Percentiles rank a stretch among this genome's conserved stretches.
phyloP scores from a whole-genome alignment of 1,140 invertebrate species.

The Dreissena polymorpha region DNA sequence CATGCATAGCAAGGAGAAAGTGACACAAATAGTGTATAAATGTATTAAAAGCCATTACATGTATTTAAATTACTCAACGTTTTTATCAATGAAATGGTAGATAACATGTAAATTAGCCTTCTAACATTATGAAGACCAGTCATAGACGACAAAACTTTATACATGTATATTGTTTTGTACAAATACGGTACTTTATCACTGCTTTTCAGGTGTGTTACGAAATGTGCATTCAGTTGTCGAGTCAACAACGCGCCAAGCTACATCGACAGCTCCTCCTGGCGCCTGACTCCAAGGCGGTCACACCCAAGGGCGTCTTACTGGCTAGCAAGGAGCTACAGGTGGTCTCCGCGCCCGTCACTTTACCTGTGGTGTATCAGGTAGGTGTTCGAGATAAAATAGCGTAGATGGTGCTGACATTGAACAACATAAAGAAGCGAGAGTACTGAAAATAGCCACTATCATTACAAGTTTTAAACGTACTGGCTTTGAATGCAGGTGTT shows the following conservation, averaged over 20 bases:
- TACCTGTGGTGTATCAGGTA: neutral
- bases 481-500: neutral
- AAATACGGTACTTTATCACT: neutral
- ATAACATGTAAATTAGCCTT: too few species aligned
- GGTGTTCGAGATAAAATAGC: neutral
- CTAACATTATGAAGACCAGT: too few species aligned
- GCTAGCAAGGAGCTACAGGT: neutral
- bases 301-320: neutral
- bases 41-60: too few species aligned
- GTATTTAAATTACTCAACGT: too few species aligned
- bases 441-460: neutral
- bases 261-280: neutral
- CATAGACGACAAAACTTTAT: too few species aligned
- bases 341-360: neutral
- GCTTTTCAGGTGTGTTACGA: neutral
- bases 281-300: neutral
- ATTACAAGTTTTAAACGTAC: neutral
- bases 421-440: neutral
- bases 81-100: too few species aligned
- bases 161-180: too few species aligned
- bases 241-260: neutral
- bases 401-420: neutral
- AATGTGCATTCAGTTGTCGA: neutral
- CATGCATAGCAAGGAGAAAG: too few species aligned
- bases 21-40: too few species aligned